Evolutionary conservation across 2,113 vertebrate species (phyloP), one percentile per base, ranked within the genome.

Genomic region (Cyrtonyx montezumae): DNA sequence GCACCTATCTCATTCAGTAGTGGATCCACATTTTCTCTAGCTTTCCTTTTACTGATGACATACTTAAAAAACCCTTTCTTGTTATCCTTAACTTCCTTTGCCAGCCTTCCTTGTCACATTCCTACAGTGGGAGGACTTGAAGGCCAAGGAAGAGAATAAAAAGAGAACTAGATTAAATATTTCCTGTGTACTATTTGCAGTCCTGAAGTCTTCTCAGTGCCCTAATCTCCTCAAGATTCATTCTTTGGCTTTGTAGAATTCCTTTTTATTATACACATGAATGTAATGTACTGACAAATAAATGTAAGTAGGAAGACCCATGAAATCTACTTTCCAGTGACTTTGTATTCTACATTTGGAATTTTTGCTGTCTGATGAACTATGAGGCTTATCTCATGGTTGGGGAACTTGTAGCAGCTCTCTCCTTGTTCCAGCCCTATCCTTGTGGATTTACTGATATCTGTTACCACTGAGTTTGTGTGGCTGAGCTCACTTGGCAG

Each of bases 121-220:
- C 51, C 26, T 53, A 23, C 34, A 74, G 28, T 63, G 32, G 42
- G 37, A 85, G 25, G 32, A 61, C 69, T 36, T 68, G 82, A 81
- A 91, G 61, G 46, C 46, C 56, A 51, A 85, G 14, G 25, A 70
- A 88, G 26, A 17, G 26, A 75, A 79, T 14, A 25, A 45, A 86
- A 90, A 86, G 6, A 16, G 37, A 83, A 40, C 8, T 84, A 67
- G 75, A 83, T 74, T 67, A 74, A 93, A 89, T 92, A 80, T 55
- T 6, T 19, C 51, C 32, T 56, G 16, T 63, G 3, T 62, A 34
- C 59, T 77, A 59, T 67, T 59, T 51, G 25, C 15, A 75, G 48
- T 67, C 22, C 49, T 61, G 34, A 59, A 79, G 10, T 46, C 34
- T 87, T 28, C 28, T 79, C 43, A 46, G 8, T 46, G 34, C 65